Conservation (phyloP, 2,888 invertebrate species). For the Liposcelis brunnea region DNA sequence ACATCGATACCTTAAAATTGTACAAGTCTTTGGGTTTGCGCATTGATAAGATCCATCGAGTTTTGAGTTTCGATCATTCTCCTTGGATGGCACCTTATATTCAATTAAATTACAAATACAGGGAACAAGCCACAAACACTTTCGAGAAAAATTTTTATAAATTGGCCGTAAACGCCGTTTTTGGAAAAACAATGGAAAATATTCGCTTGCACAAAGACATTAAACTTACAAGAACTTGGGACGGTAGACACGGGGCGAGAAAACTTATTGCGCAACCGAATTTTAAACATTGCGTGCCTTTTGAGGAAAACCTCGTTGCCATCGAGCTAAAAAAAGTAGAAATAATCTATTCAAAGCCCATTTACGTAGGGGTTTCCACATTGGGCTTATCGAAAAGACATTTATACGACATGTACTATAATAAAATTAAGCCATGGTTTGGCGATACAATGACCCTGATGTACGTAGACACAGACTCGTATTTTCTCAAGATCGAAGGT, state of each 20-base stretch:
- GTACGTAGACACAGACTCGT: slow-evolving; percentile 21
- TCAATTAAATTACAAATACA: slow-evolving; percentile 14
- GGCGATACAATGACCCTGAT: slow-evolving; percentile 17
- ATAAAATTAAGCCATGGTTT: slow-evolving; percentile 16
- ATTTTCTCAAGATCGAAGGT: slow-evolving; percentile 21
- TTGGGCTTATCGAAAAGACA: slow-evolving; percentile 20
- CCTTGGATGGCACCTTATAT: slow-evolving; percentile 20
- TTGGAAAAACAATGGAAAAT: slow-evolving; percentile 24
- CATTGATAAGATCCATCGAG: slow-evolving; percentile 19
- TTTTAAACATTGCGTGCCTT: slow-evolving; percentile 21
- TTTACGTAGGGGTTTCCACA: slow-evolving; percentile 20
- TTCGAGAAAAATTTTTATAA: slow-evolving; percentile 26
- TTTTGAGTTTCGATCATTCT: slow-evolving; percentile 20
- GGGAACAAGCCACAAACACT: slow-evolving; percentile 18
- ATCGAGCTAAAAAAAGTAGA: slow-evolving; percentile 17
- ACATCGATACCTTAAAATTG: slow-evolving; percentile 19
- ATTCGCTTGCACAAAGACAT: slow-evolving; percentile 11
- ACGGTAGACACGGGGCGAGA: too few relatives aligned
- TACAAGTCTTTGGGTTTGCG: slow-evolving; percentile 19
- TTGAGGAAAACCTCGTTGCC: slow-evolving; percentile 21
- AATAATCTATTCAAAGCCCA: slow-evolving; percentile 20
- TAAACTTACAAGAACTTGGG: too few relatives aligned
- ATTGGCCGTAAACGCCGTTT: slow-evolving; percentile 24
- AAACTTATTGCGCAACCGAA: slow-evolving; percentile 19
- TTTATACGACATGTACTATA: slow-evolving; percentile 22